A percentile compares a stretch with the other conserved stretches of the same genome.
These are phyloP conservation scores for Himalopsyche japonica DNA, from an alignment of 2,888 invertebrate genomes.

Conservation along the genomic window DNA sequence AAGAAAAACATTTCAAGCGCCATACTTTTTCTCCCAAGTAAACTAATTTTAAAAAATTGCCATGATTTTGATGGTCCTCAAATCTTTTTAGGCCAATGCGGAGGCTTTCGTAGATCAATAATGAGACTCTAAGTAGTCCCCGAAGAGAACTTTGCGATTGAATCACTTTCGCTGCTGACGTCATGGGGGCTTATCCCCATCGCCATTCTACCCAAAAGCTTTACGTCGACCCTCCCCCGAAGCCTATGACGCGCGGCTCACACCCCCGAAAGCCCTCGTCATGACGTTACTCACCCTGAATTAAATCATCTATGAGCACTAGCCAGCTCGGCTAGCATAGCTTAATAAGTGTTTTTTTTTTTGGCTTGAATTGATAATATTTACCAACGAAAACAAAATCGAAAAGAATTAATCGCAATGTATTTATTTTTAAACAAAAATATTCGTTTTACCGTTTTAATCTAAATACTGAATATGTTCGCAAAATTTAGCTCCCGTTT, in stretches of 20 bases:
- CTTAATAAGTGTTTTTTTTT: neutral
- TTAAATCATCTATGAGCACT: neutral
- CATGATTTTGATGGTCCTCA: neutral
- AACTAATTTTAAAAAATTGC: too few species aligned
- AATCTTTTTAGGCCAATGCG: neutral
- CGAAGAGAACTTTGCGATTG: neutral
- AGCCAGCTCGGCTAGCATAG: neutral
- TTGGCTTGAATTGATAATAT: too few species aligned
- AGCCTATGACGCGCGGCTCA: conserved; percentile 5
- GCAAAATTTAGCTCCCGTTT: neutral
- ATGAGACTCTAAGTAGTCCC: conserved; percentile 2
- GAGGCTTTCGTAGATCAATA: neutral
- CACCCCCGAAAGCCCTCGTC: neutral
- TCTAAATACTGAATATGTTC: neutral
- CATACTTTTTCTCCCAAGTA: too few species aligned
- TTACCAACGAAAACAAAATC: too few species aligned
- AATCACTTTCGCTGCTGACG: conserved; percentile 25
- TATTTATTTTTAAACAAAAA: too few species aligned
- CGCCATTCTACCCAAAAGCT: neutral
- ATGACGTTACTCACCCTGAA: neutral
- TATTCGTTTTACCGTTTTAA: neutral
- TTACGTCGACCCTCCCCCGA: neutral
- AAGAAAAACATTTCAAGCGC: too few species aligned
- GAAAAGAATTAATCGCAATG: too few species aligned
- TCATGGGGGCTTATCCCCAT: neutral